Conservation (phyloP, 53 echinoderm and acorn worm species). For the Stichopus horrens region DNA sequence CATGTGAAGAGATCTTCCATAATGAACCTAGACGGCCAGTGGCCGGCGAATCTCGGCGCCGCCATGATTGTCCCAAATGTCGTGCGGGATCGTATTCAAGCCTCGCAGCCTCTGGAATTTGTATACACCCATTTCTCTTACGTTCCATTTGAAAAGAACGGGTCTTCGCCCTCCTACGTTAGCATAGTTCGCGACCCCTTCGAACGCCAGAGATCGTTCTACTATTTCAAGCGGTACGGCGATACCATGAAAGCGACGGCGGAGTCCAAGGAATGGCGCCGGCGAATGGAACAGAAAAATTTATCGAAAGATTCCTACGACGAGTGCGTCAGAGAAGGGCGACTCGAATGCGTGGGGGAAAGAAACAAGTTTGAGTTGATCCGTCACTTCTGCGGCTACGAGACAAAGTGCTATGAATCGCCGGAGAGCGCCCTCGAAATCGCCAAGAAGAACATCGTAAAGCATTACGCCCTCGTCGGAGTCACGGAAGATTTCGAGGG, state of each 20-base stretch:
- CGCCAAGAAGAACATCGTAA: constrained; percentile 33
- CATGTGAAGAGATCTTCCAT: background rate
- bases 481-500: constrained; percentile 19
- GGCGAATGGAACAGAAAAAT: background rate
- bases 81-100: background rate
- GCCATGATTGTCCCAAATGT: background rate
- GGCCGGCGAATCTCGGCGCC: background rate
- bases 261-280: constrained; percentile 27
- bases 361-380: constrained; percentile 1
- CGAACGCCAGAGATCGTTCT: constrained; percentile 29
- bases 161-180: background rate
- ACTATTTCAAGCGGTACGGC: constrained; percentile 40
- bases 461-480: constrained; percentile 16
- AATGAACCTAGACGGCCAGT: constrained; percentile 8
- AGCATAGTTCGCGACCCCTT: constrained; percentile 39
- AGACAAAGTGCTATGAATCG: background rate
- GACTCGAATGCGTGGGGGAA: constrained; percentile 25
- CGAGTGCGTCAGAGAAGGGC: constrained; percentile 20
- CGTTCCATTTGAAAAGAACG: background rate
- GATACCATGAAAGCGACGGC: constrained; percentile 23
- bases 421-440: constrained; percentile 27
- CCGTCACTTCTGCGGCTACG: constrained; percentile 42
- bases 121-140: constrained; percentile 40
- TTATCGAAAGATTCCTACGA: constrained; percentile 21
- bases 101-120: constrained; percentile 2